These are phyloP conservation scores for Xestia sexstrigata DNA, from an alignment of 2,888 invertebrate genomes.

Conservation along the genomic window DNA sequence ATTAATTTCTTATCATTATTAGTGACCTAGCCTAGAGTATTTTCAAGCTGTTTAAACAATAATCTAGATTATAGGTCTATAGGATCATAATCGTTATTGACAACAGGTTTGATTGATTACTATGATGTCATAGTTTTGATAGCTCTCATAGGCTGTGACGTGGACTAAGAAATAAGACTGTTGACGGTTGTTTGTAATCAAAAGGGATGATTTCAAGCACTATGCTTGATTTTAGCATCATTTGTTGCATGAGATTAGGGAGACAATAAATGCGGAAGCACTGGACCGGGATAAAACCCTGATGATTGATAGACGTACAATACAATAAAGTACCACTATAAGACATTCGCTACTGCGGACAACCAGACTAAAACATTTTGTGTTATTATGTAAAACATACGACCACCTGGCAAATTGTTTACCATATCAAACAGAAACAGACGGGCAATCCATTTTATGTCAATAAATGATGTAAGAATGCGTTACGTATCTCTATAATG, in stretches of 20 bases:
- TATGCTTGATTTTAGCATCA: background rate
- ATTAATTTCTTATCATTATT: background rate
- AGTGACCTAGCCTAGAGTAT: background rate
- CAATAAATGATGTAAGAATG: slow-evolving; percentile 36
- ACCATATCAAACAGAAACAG: slow-evolving; percentile 4
- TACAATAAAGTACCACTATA: background rate
- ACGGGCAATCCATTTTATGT: slow-evolving; percentile 2
- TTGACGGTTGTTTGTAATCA: too few relatives aligned
- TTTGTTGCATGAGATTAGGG: background rate
- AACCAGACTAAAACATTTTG: background rate
- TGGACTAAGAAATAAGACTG: background rate
- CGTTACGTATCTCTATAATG: background rate
- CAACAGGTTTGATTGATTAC: slow-evolving; percentile 16
- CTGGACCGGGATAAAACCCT: background rate
- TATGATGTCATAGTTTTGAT: background rate
- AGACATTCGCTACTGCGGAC: background rate
- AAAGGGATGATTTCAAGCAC: background rate
- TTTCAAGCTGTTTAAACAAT: slow-evolving; percentile 38
- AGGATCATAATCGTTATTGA: slow-evolving; percentile 2
- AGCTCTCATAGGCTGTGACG: background rate
- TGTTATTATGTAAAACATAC: background rate
- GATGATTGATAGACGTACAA: background rate
- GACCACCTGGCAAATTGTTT: slow-evolving; percentile 8
- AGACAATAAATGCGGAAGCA: background rate
- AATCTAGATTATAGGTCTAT: background rate